Base-by-base conservation (phyloP, 2,797 vertebrate species). In the Selene dorsalis region DNA sequence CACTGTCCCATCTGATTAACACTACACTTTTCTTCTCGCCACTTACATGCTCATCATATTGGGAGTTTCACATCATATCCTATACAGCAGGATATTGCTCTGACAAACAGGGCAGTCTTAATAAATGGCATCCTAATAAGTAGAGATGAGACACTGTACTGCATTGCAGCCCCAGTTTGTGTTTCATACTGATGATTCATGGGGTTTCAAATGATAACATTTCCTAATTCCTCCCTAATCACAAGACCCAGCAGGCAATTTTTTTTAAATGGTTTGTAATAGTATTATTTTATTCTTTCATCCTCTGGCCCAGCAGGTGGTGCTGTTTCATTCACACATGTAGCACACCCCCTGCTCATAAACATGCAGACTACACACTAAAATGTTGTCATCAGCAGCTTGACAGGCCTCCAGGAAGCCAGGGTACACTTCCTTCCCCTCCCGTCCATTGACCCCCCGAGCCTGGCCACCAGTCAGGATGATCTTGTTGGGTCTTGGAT, bases 401-500 rank as follows among this genome's bases (percentile, higher is more conserved):
- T 57, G 38, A n/a, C 53, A 43, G 60, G 62, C 69, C 35, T 66
- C 38, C 64, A 69, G 75, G 61, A 84, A 80, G 16, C 57, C 65
- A 62, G 39, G 26, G 26, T 38, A 55, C 47, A 35, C 48, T 77
- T 39, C 35, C 61, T 12, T 24, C 41, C 56, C 41, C 18, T 75
- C 39, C 56, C 10, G 28, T 74, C 28, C 69, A 16, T n/a, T 64
- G 48, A 56, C 71, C 32, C 32, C 7, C 63, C 28, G 28, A 38
- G 65, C 55, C 68, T 71, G 63, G 69, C 84, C 70, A 73, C 73
- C 61, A 69, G 77, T 76, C 79, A 73, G 26, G 52, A 62, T 32
- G 47, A 73, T 83, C 62, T 72, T 64, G 55, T 39, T 48, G 47
- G 45, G 22, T 75, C 77, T 92, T 92, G 84, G 75, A 89, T 50